Percentiles rank a stretch among this genome's conserved stretches.
phyloP scores from a whole-genome alignment of 2,797 vertebrate genomes.

The Echeneis naucrates region DNA sequence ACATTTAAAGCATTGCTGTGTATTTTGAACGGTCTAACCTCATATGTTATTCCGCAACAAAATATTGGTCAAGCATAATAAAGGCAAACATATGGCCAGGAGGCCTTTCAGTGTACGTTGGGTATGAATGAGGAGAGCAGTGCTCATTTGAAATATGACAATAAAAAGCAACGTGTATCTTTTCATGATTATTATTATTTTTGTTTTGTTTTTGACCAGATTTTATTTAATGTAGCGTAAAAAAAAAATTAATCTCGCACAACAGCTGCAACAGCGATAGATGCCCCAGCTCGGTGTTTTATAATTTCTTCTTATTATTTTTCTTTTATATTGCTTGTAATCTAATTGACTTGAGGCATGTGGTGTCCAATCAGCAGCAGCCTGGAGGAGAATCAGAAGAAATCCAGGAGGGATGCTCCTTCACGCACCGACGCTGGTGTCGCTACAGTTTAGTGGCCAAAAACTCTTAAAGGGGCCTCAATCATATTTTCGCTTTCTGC shows the following conservation, averaged over 20 bases:
- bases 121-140: slow-evolving; percentile 52
- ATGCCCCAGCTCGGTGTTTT: slow-evolving; percentile 7
- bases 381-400: slow-evolving; percentile 69
- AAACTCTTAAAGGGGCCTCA: slow-evolving; percentile 83
- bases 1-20: not conserved
- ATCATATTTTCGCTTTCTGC: slow-evolving; percentile 69
- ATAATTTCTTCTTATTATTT: slow-evolving; percentile 43
- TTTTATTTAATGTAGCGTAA: not conserved
- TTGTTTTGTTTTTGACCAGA: not conserved
- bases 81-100: slow-evolving; percentile 49
- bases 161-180: not conserved
- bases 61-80: slow-evolving; percentile 56
- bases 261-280: not conserved
- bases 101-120: slow-evolving; percentile 55
- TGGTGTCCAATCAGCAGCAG: slow-evolving; percentile 76
- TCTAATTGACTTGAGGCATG: slow-evolving; percentile 53
- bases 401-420: slow-evolving; percentile 75
- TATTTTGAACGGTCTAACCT: slow-evolving; percentile 18
- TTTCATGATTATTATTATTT: too few relatives aligned
- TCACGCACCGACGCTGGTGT: slow-evolving; percentile 71
- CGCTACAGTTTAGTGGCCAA: slow-evolving; percentile 75
- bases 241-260: slow-evolving; percentile 1
- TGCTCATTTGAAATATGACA: slow-evolving; percentile 51
- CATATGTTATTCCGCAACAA: slow-evolving; percentile 31
- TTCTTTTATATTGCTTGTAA: slow-evolving; percentile 45